These are phyloP conservation scores for Hyposoter dolosus DNA, from an alignment of 2,888 invertebrate genomes.

Conservation along the genomic window DNA sequence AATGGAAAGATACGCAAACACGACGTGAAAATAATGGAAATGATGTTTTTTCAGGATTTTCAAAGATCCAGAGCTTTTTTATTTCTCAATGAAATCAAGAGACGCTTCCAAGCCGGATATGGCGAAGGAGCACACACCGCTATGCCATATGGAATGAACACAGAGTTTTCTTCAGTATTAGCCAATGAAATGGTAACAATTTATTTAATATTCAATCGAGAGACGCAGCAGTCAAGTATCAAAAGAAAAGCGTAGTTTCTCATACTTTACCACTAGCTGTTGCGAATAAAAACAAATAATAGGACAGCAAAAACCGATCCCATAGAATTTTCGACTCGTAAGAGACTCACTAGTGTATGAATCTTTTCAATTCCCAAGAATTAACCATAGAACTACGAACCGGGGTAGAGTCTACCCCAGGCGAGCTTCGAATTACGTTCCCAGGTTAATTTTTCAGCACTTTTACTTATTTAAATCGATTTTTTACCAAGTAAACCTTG, in stretches of 20 bases:
- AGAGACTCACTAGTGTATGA: no score
- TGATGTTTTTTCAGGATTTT: slow-evolving; percentile 90
- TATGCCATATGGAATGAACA: slow-evolving; percentile 97
- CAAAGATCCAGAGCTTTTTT: slow-evolving; percentile 96
- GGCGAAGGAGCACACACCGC: slow-evolving; percentile 93
- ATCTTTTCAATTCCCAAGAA: no score
- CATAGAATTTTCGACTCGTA: no score
- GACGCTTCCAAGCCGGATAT: slow-evolving; percentile 93
- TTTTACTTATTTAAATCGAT: no score
- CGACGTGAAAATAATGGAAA: background rate
- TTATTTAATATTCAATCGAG: background rate
- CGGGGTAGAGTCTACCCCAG: no score
- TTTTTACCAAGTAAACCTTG: no score
- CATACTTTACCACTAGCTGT: no score
- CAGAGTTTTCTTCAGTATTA: slow-evolving; percentile 94
- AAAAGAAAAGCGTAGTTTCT: background rate
- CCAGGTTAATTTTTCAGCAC: no score
- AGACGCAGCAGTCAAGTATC: background rate
- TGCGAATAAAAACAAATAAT: no score
- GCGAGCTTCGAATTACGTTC: no score
- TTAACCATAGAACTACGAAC: no score
- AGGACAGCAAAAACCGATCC: no score
- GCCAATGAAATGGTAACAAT: slow-evolving; percentile 93
- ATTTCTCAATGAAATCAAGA: slow-evolving; percentile 95
- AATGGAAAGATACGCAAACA: background rate